These are phyloP conservation scores for Heterodera carotae DNA, from an alignment of 1,140 invertebrate species.

Conservation along the genomic window DNA sequence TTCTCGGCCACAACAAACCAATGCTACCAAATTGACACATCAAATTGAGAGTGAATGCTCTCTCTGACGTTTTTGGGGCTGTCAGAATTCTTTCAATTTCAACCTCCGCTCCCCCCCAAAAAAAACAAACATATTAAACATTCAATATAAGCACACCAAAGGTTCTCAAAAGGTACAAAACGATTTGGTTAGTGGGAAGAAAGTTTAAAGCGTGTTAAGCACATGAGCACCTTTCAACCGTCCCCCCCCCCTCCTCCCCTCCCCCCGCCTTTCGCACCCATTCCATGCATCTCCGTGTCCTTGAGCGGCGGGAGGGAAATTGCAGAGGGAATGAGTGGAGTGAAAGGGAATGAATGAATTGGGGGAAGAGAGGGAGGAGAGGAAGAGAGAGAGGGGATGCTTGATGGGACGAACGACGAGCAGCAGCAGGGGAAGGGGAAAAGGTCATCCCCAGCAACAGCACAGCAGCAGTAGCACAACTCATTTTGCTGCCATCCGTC, in stretches of 20 bases:
- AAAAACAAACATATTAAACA: not conserved
- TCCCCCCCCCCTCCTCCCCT: too few relatives aligned
- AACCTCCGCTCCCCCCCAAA: not conserved
- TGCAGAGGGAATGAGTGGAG: not conserved
- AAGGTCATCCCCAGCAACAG: not conserved
- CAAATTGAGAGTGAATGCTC: not conserved
- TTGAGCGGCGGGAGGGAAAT: not conserved
- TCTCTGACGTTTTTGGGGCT: too few relatives aligned
- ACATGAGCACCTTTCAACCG: not conserved
- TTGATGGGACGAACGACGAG: not conserved
- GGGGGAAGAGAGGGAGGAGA: too few relatives aligned
- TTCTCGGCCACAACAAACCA: not conserved
- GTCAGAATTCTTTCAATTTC: too few relatives aligned
- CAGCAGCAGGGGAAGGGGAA: not conserved
- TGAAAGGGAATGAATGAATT: not conserved
- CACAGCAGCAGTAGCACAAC: not conserved
- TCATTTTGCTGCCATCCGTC: not conserved
- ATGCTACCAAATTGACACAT: not conserved
- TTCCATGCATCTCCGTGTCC: slow-evolving; percentile 1
- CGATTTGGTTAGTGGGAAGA: not conserved
- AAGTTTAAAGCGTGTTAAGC: not conserved
- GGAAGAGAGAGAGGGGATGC: not conserved
- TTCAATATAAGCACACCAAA: not conserved
- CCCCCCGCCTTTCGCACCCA: not conserved
- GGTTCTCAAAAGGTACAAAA: too few relatives aligned